Evolutionary conservation across 1,140 invertebrate species (phyloP).

Genomic region (Drosophila hydei): DNA sequence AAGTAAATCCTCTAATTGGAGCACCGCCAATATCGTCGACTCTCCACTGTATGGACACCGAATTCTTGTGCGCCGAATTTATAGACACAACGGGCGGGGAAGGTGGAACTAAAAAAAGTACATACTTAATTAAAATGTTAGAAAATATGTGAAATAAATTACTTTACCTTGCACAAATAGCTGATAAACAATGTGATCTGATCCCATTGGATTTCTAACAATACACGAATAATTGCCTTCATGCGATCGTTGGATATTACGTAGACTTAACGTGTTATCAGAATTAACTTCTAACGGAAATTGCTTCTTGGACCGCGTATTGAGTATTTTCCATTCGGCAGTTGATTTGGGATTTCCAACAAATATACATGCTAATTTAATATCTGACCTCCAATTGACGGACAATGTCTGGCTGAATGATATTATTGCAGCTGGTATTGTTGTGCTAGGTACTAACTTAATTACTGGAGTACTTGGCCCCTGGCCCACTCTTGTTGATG

Average conservation of each 20-base stretch:
- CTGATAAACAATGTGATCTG: conserved; percentile 87
- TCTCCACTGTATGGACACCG: conserved; percentile 89
- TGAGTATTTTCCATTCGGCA: conserved; percentile 85
- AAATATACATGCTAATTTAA: conserved; percentile 86
- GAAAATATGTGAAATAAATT: not conserved
- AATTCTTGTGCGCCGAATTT: conserved; percentile 87
- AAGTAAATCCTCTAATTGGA: conserved; percentile 87
- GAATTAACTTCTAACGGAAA: conserved; percentile 84
- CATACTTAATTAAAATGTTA: not conserved
- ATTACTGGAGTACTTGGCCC: conserved; percentile 86
- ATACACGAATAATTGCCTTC: conserved; percentile 88
- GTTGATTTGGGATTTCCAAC: conserved; percentile 86
- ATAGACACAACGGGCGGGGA: conserved; percentile 87
- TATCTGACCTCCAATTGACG: conserved; percentile 85
- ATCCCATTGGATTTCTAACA: conserved; percentile 86
- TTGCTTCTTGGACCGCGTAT: conserved; percentile 60
- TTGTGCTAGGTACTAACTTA: conserved; percentile 84
- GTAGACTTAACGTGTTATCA: conserved; percentile 87
- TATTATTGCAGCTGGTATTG: conserved; percentile 87
- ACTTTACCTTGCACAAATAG: conserved; percentile 86
- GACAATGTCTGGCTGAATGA: conserved; percentile 86
- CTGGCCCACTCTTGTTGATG: conserved; percentile 86
- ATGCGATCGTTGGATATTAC: conserved; percentile 86
- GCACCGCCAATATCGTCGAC: conserved; percentile 87
- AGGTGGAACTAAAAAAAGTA: conserved; percentile 86